A percentile compares a stretch with the other conserved stretches of the same genome.
phyloP scores from a whole-genome alignment of 2,113 vertebrate genomes.

The Erinaceus europaeus region DNA sequence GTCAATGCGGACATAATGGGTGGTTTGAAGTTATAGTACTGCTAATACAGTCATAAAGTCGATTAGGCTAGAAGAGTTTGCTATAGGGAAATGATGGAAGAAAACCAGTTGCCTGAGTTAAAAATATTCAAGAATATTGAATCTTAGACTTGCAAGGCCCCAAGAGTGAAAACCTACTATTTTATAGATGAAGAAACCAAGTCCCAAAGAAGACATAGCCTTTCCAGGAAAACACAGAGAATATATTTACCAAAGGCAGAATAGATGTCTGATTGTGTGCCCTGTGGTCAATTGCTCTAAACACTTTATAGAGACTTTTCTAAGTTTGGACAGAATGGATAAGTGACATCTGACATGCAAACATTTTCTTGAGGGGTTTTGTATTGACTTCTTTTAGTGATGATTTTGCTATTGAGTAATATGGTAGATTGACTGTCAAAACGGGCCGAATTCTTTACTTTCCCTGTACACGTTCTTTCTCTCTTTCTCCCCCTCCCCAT shows the following conservation, averaged over 20 bases:
- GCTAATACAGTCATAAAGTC: slow-evolving; percentile 72
- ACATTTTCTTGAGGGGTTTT: not conserved
- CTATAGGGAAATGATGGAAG: slow-evolving; percentile 71
- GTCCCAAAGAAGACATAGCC: not conserved
- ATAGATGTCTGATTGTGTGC: not conserved
- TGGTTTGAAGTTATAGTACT: slow-evolving; percentile 61
- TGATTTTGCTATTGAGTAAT: not conserved
- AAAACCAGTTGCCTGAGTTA: slow-evolving; percentile 38
- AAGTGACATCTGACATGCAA: not conserved
- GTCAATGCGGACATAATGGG: slow-evolving; percentile 74
- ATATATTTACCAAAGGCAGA: not conserved
- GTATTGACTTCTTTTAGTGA: not conserved
- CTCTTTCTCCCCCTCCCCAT: too few species aligned
- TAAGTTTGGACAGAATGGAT: not conserved
- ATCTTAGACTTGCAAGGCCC: not conserved
- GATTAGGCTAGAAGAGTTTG: slow-evolving; percentile 59
- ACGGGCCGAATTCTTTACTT: not conserved
- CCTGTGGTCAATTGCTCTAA: not conserved
- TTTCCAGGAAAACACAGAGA: not conserved
- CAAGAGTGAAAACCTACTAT: not conserved
- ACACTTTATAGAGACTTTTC: not conserved
- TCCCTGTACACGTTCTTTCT: too few species aligned
- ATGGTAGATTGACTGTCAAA: not conserved
- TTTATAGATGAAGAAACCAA: slow-evolving; percentile 49
- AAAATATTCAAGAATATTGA: slow-evolving; percentile 47